A percentile compares a stretch with the other conserved stretches of the same genome.
phyloP scores from a whole-genome alignment of 2,113 vertebrate genomes.

The Pachycephala philippinensis region DNA sequence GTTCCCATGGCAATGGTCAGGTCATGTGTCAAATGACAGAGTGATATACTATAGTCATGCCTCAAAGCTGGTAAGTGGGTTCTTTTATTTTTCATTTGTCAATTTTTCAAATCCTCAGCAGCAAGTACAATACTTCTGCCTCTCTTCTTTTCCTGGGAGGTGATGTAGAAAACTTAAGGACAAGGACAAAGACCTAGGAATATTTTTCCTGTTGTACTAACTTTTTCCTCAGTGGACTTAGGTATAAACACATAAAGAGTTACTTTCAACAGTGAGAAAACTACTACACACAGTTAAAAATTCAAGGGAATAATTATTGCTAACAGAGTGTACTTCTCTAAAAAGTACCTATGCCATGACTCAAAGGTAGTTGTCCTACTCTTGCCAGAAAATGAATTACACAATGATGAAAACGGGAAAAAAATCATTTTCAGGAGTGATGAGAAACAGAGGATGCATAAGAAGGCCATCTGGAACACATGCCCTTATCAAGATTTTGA shows the following conservation, averaged over 20 bases:
- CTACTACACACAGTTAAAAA: neutral
- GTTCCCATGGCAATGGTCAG: slow-evolving; percentile 21
- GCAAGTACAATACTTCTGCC: neutral
- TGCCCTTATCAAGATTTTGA: neutral
- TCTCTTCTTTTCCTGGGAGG: neutral
- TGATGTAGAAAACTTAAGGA: neutral
- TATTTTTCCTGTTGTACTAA: neutral
- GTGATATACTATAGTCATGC: neutral
- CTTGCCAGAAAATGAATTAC: neutral
- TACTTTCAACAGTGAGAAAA: neutral
- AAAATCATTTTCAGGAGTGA: neutral
- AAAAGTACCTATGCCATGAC: neutral
- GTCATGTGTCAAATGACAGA: neutral
- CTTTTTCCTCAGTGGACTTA: neutral
- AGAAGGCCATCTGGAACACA: neutral
- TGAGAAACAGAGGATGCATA: neutral
- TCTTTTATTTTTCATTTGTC: slow-evolving; percentile 20
- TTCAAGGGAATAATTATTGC: neutral
- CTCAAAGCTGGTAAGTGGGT: slow-evolving; percentile 11
- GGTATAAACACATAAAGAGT: rapidly evolving
- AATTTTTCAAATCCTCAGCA: neutral
- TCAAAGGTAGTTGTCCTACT: neutral
- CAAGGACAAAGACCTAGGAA: neutral
- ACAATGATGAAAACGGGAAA: neutral
- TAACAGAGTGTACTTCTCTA: neutral